These are phyloP conservation scores for Phoebastria nigripes DNA, from an alignment of 2,797 vertebrate genomes.

Conservation along the genomic window DNA sequence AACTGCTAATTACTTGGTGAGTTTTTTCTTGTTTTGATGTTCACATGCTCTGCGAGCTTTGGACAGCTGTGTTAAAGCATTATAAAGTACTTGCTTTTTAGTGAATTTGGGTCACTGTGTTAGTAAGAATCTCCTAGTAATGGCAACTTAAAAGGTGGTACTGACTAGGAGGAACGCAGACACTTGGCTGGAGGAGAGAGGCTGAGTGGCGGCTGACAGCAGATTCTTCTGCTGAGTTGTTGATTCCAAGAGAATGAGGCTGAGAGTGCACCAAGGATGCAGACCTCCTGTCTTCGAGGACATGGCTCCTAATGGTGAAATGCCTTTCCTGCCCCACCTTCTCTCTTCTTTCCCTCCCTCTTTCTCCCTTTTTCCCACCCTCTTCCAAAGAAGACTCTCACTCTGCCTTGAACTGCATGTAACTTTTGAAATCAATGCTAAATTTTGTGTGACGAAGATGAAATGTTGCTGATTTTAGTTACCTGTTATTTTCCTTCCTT, in stretches of 20 bases:
- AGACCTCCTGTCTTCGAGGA: not conserved
- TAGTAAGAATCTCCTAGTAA: not conserved
- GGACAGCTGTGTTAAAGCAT: not conserved
- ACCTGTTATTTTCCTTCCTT: not conserved
- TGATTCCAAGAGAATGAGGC: not conserved
- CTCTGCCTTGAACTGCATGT: not conserved
- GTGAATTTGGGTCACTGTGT: not conserved
- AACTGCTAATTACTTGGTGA: not conserved
- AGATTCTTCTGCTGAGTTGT: not conserved
- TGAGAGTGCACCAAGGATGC: not conserved
- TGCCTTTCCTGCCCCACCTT: not conserved
- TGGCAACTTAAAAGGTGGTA: not conserved
- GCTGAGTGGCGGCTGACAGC: not conserved
- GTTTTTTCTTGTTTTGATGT: not conserved
- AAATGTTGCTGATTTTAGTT: not conserved
- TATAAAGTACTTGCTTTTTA: rapidly evolving
- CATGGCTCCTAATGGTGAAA: not conserved
- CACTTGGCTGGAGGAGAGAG: not conserved
- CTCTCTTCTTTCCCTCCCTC: not conserved
- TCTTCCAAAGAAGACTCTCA: not conserved
- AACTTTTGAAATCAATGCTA: not conserved
- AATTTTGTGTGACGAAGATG: not conserved
- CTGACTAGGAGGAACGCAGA: not conserved
- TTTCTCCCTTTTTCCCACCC: rapidly evolving
- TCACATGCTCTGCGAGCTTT: not conserved